Conservation (phyloP, 2,888 invertebrate genomes). For the Apomyelois bistriatella region DNA sequence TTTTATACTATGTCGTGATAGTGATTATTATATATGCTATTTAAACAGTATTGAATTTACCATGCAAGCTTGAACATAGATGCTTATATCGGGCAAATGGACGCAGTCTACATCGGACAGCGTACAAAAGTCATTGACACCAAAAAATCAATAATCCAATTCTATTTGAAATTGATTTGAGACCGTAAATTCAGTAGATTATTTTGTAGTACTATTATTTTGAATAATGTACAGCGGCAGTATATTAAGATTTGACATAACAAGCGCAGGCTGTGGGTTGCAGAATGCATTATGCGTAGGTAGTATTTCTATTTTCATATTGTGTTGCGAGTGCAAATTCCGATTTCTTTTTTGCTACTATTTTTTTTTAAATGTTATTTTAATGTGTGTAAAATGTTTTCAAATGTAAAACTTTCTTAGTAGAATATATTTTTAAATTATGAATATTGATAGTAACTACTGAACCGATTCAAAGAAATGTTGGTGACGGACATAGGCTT, state of each 20-base stretch:
- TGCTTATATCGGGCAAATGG: not conserved
- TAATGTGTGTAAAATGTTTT: too few relatives aligned
- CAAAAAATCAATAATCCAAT: slow-evolving; percentile 3
- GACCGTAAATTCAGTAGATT: not conserved
- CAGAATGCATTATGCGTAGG: slow-evolving; percentile 7
- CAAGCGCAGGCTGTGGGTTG: slow-evolving; percentile 11
- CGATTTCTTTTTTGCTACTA: not conserved
- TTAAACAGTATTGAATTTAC: too few relatives aligned
- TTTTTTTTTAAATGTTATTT: too few relatives aligned
- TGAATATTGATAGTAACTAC: too few relatives aligned
- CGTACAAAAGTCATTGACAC: not conserved
- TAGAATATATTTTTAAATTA: too few relatives aligned
- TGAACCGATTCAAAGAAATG: too few relatives aligned
- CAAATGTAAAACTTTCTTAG: too few relatives aligned
- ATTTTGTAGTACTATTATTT: slow-evolving; percentile 6
- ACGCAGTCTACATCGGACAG: not conserved
- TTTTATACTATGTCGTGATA: too few relatives aligned
- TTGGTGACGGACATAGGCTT: too few relatives aligned
- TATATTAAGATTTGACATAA: slow-evolving; percentile 11
- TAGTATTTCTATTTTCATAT: slow-evolving; percentile 6
- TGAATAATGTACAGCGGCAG: slow-evolving; percentile 4
- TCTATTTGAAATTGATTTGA: not conserved
- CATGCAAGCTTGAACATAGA: too few relatives aligned
- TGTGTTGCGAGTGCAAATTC: too few relatives aligned
- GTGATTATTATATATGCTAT: too few relatives aligned